Evolutionary conservation across 2,888 invertebrate genomes (phyloP), one percentile per base, ranked within the genome.

Genomic region (Rhagonycha lutea): DNA sequence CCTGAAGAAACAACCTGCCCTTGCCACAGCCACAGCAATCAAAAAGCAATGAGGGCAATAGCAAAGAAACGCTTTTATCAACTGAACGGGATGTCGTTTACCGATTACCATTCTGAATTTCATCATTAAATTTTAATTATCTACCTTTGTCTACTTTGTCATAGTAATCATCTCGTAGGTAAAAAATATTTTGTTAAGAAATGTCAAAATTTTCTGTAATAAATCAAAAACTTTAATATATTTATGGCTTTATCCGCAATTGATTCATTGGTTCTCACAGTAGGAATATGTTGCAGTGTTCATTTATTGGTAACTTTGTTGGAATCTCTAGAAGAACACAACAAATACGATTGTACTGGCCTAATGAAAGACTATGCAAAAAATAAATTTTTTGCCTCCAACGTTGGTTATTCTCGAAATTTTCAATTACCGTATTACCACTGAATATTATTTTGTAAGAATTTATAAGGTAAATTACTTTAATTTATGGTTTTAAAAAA

Each of bases 191-290:
- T 65, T 65, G 24, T 65, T 26, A 24, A 23, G 12, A 62, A 14
- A 65, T 65, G 71, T 71, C 71, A 71, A 71, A 71, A 65, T 71
- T 71, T 47, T 28, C 29, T 23, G 63, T 71, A 65, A 65, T 24
- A 8, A 24, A 24, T 62, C 23, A 62, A 62, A 62, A 14, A 65
- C 24, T 29, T 47, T 26, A n/a, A 26, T 12, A 23, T 61, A 29
- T 68, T 67, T 68, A 83, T 84, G 83, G 82, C 80, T 69, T 77
- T 84, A 78, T 75, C 80, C 65, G 80, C 81, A 32, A 62, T 83
- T 29, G 83, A 85, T 79, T 84, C 84, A 1, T 80, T 84, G 61
- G 29, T 84, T n/a, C 70, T 85, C 26, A 84, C 84, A 14, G 81
- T 84, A 68, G 82, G 81, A 65, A 83, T 85, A 73, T 80, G 84